Percentiles rank a stretch among this genome's conserved stretches.
phyloP scores from a whole-genome alignment of 2,888 invertebrate species.

The Steinernema carpocapsae region DNA sequence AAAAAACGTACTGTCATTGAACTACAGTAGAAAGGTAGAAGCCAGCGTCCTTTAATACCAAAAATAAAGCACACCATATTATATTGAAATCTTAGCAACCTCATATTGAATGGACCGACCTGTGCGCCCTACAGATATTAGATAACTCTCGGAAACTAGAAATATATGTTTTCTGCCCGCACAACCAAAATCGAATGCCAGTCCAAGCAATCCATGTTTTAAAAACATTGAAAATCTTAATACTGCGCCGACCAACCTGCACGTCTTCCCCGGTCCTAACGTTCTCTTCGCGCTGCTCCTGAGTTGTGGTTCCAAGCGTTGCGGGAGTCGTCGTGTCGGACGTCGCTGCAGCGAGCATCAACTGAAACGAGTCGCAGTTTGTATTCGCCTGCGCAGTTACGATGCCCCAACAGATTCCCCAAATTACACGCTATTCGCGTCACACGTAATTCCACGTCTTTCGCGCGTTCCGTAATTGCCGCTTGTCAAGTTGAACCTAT shows the following conservation, averaged over 20 bases:
- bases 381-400: not conserved
- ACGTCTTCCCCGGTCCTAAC: not conserved
- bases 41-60: too few relatives aligned
- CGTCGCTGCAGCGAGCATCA: slow-evolving; percentile 22
- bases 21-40: too few relatives aligned
- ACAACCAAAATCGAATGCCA: too few relatives aligned
- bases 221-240: too few relatives aligned
- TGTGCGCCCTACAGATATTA: too few relatives aligned
- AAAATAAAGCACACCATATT: too few relatives aligned
- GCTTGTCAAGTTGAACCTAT: slow-evolving; percentile 28
- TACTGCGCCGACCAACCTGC: slow-evolving; percentile 22
- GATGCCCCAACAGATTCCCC: not conserved
- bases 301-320: not conserved
- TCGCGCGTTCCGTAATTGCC: slow-evolving; percentile 25
- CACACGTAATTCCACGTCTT: slow-evolving; percentile 27
- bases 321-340: slow-evolving; percentile 3
- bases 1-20: too few relatives aligned
- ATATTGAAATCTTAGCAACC: too few relatives aligned
- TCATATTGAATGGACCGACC: too few relatives aligned
- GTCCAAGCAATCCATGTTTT: too few relatives aligned
- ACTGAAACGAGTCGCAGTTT: slow-evolving; percentile 28
- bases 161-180: too few relatives aligned
- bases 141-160: too few relatives aligned
- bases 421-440: slow-evolving; percentile 13
- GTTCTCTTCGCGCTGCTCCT: not conserved